These are phyloP conservation scores for Apocrypta bakeri DNA, from an alignment of 1,140 invertebrate species.

Conservation along the genomic window DNA sequence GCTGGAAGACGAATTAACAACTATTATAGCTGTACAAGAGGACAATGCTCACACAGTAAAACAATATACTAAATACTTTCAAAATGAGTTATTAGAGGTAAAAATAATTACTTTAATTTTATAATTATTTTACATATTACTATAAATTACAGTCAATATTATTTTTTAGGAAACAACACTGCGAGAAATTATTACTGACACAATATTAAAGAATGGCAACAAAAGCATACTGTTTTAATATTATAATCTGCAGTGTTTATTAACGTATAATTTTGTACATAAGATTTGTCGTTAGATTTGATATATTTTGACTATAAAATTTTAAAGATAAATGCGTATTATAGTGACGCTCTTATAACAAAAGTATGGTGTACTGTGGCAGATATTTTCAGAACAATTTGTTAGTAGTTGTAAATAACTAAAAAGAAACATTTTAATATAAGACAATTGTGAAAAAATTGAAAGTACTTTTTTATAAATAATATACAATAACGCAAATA, in stretches of 20 bases:
- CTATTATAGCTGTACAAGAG: slow-evolving; percentile 41
- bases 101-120: background rate
- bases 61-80: slow-evolving; percentile 46
- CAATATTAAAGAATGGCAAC: background rate
- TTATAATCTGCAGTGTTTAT: background rate
- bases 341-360: no score
- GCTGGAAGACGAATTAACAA: slow-evolving; percentile 48
- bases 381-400: no score
- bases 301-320: no score
- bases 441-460: no score
- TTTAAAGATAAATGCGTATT: no score
- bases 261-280: no score
- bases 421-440: no score
- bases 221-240: background rate
- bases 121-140: slow-evolving; percentile 3
- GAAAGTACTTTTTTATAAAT: no score
- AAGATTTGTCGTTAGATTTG: no score
- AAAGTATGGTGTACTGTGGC: no score
- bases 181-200: slow-evolving; percentile 24
- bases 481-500: no score
- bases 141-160: background rate
- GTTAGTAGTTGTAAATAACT: no score
- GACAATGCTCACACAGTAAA: slow-evolving; percentile 35
- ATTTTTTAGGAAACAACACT: slow-evolving; percentile 51
- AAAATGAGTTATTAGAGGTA: slow-evolving; percentile 53